These are phyloP conservation scores for Diceros bicornis DNA, from an alignment of 2,797 vertebrate species.

Conservation along the genomic window DNA sequence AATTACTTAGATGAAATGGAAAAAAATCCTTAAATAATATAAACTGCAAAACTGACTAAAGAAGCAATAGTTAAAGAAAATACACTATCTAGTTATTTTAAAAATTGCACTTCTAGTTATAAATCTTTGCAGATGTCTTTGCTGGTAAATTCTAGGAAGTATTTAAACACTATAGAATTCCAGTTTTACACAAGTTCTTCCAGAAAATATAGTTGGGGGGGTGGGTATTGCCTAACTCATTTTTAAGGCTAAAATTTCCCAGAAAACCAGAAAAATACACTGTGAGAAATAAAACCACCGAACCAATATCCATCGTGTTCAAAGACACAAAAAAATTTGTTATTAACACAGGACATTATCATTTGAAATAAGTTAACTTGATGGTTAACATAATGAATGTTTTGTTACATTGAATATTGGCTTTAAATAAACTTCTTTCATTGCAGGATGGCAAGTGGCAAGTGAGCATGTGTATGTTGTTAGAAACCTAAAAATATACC, in stretches of 20 bases:
- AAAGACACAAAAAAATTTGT: background rate
- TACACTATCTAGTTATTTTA: background rate
- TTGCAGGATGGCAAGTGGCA: conserved; percentile 37
- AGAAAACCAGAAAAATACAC: background rate
- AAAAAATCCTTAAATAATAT: background rate
- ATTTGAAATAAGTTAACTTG: background rate
- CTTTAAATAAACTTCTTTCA: conserved; percentile 48
- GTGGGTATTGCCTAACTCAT: background rate
- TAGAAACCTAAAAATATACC: conserved; percentile 68
- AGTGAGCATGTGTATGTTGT: conserved; percentile 39
- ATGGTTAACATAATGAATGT: background rate
- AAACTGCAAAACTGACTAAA: background rate
- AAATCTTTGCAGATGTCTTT: background rate
- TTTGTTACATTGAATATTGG: background rate
- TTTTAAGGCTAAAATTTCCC: background rate
- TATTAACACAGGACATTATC: background rate
- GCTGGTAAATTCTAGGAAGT: background rate
- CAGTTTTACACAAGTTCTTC: conserved; percentile 7
- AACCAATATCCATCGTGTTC: background rate
- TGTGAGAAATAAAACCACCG: background rate
- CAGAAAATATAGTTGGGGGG: background rate
- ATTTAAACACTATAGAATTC: background rate
- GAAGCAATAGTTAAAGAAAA: background rate
- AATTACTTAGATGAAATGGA: background rate
- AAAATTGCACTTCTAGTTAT: background rate